Evolutionary conservation across 2,888 invertebrate genomes (phyloP).

Genomic region (Megastigmus dorsalis): DNA sequence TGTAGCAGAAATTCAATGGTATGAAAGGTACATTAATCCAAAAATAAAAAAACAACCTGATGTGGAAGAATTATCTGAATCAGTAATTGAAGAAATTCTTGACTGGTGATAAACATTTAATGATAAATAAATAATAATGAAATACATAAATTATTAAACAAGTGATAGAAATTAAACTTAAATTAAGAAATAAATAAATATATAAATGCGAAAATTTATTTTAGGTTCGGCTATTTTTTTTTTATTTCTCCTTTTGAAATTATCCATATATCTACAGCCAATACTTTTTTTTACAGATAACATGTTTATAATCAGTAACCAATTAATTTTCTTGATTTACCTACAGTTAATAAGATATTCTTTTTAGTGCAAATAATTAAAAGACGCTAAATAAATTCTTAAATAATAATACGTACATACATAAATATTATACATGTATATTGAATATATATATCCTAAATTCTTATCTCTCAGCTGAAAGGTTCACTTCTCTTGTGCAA

Average conservation of each 20-base stretch:
- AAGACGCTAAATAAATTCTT: constrained; percentile 59
- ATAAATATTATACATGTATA: constrained; percentile 69
- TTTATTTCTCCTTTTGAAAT: constrained; percentile 49
- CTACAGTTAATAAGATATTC: constrained; percentile 51
- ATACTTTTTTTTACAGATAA: constrained; percentile 52
- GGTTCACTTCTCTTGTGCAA: constrained; percentile 53
- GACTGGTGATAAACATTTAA: constrained; percentile 54
- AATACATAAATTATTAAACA: neutral
- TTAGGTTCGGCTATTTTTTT: constrained; percentile 34
- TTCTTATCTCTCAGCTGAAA: constrained; percentile 49
- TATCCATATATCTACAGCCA: constrained; percentile 44
- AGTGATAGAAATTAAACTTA: constrained; percentile 19
- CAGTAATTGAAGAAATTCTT: constrained; percentile 57
- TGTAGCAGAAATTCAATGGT: constrained; percentile 67
- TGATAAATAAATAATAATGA: no score
- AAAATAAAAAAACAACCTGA: constrained; percentile 60
- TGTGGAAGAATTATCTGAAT: constrained; percentile 52
- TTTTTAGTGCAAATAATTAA: constrained; percentile 57
- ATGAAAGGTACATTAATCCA: constrained; percentile 59
- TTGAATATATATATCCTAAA: constrained; percentile 64
- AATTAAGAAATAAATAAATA: constrained; percentile 23
- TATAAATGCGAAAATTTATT: constrained; percentile 20
- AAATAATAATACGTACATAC: constrained; percentile 65
- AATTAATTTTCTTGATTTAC: constrained; percentile 38
- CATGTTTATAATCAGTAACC: constrained; percentile 54